Evolutionary conservation across 2,888 invertebrate species (phyloP), one percentile per base, ranked within the genome.

Genomic region (Cosmorhoe ocellata): DNA sequence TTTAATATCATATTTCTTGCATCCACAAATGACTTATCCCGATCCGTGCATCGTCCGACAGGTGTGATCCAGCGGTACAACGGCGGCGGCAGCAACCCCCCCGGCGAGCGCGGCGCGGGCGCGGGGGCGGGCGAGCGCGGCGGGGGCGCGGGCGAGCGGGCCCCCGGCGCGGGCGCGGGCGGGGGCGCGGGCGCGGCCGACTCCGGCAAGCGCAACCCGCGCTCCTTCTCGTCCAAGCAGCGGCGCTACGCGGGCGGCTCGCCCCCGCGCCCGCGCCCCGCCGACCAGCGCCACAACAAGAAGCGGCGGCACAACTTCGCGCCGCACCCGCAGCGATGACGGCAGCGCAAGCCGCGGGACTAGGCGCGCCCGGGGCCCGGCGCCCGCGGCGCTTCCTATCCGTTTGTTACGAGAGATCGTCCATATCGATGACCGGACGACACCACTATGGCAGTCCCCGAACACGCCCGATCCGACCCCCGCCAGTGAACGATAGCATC

Each of bases 21-120:
- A n/a, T n/a, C n/a, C n/a, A n/a, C n/a, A n/a, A n/a, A n/a, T n/a
- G n/a, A n/a, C n/a, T n/a, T n/a, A 2, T 3, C 4, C 18, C 4
- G 18, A 18, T 18, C 18, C 18, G 18, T n/a, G n/a, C 18, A 18
- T 18, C 2, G 6, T 24, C 18, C 11, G 30, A 6, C 75, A 83
- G 84, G 85, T 31, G 86, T 86, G 34, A 84, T 85, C 58, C 83
- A 81, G 59, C 80, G 86, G 14, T 81, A 75, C 70, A 74, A 67
- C 53, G 64, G 57, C 52, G 63, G 49, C 45, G 66, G 10, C 49
- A 38, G 43, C 14, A 24, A 36, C 36, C 34, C 22, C 2, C n/a
- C 18, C 31, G 47, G 22, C 13, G 14, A 8, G 3, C 13, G 32
- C 28, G 12, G 9, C 32, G 32, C 8, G 9, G 2, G 2, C 18